Percentiles rank a stretch among this genome's conserved stretches.
phyloP scores from a whole-genome alignment of 1,140 invertebrate genomes.

The Leptopilina clavipes region DNA sequence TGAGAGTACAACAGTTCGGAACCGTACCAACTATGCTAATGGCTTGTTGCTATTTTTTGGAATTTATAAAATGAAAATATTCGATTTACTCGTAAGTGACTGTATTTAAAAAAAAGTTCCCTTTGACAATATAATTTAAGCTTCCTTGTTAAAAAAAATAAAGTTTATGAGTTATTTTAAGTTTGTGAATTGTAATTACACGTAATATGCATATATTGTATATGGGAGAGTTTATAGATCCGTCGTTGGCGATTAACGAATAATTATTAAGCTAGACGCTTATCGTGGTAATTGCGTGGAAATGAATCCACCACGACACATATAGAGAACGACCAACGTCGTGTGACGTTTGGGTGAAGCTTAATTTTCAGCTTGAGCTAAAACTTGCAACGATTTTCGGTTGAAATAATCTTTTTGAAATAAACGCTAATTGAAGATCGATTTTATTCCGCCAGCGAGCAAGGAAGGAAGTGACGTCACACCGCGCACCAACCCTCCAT shows the following conservation, averaged over 20 bases:
- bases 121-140: no score
- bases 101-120: no score
- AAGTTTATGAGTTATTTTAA: no score
- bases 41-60: no score
- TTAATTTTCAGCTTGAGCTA: constrained; percentile 45
- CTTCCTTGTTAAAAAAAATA: no score
- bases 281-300: constrained; percentile 54
- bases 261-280: constrained; percentile 56
- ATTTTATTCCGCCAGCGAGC: constrained; percentile 35
- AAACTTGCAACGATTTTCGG: constrained; percentile 40
- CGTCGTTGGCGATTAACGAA: constrained; percentile 53
- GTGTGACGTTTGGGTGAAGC: neutral
- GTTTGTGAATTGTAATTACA: neutral
- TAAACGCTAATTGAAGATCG: constrained; percentile 51
- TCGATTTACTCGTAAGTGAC: no score
- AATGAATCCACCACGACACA: constrained; percentile 50
- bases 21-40: no score
- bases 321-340: no score
- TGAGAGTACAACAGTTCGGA: no score
- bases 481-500: constrained; percentile 47
- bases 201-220: neutral
- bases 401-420: constrained; percentile 51
- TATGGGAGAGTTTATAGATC: constrained; percentile 41
- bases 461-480: constrained; percentile 53
- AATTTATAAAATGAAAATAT: no score